Percentiles rank a stretch among this genome's conserved stretches.
Evolutionary conservation across 2,888 invertebrate species (phyloP).

Genomic region (Ornithoptera alexandrae): DNA sequence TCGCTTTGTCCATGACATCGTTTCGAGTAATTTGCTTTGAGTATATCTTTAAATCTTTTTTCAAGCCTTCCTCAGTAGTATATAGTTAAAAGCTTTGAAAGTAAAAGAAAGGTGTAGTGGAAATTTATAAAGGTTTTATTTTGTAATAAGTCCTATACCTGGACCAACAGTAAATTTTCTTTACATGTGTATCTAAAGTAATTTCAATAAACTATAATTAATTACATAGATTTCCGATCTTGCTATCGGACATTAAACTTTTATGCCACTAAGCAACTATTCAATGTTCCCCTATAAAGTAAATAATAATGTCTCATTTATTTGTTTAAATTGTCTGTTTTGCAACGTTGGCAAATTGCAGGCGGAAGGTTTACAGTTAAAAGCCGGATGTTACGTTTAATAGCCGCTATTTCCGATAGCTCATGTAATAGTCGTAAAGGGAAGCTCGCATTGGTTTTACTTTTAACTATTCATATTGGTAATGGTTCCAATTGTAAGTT

Average conservation of each 20-base stretch:
- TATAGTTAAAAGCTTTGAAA: too few species aligned
- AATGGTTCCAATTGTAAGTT: neutral
- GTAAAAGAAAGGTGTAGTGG: too few species aligned
- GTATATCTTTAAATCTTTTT: too few species aligned
- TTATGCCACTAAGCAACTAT: neutral
- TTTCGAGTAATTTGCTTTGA: too few species aligned
- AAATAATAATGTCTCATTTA: slow-evolving; percentile 19
- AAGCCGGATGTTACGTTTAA: slow-evolving; percentile 73
- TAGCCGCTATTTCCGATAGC: slow-evolving; percentile 74
- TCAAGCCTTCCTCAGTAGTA: too few species aligned
- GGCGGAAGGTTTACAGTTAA: slow-evolving; percentile 78
- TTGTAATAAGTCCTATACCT: too few species aligned
- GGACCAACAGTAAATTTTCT: too few species aligned
- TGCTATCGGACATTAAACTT: neutral
- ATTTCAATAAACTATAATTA: too few species aligned
- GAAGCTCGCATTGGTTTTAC: slow-evolving; percentile 53
- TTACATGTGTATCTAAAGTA: too few species aligned
- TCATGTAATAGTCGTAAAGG: slow-evolving; percentile 59
- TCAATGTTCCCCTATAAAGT: slow-evolving; percentile 19
- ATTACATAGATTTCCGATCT: too few species aligned
- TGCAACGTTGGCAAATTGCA: slow-evolving; percentile 63
- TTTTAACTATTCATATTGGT: slow-evolving; percentile 31
- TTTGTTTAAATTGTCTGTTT: slow-evolving; percentile 41
- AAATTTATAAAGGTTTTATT: too few species aligned
- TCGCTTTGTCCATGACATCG: too few species aligned